These are phyloP conservation scores for Microhierax caerulescens DNA, from an alignment of 2,797 vertebrate genomes.

Conservation along the genomic window DNA sequence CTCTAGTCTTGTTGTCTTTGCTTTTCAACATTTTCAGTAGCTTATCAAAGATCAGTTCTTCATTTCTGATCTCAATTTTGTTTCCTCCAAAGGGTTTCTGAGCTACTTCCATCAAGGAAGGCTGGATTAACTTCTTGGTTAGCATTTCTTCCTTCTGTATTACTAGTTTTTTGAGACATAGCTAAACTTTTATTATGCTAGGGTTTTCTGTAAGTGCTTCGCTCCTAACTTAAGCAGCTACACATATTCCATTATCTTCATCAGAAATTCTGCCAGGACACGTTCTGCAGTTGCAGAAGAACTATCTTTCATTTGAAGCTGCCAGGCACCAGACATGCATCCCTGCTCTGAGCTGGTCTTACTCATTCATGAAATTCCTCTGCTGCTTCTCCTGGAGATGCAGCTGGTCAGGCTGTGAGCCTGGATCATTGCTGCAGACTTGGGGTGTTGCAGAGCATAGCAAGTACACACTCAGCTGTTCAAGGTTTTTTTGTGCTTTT, in stretches of 20 bases:
- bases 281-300: background rate
- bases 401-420: background rate
- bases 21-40: background rate
- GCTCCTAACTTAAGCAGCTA: background rate
- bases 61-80: background rate
- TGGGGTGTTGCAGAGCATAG: background rate
- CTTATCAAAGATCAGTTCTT: background rate
- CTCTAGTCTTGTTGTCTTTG: background rate
- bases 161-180: background rate
- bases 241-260: background rate
- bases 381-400: fast-evolving
- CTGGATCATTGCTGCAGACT: background rate
- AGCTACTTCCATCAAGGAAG: background rate
- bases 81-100: background rate
- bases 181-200: no score
- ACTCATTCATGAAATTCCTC: background rate
- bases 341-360: background rate
- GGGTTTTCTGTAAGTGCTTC: background rate
- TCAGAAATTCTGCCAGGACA: background rate
- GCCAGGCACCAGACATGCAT: background rate
- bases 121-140: background rate
- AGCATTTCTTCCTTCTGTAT: background rate
- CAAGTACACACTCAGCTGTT: no score
- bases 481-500: background rate
- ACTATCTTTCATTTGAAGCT: background rate